These are phyloP conservation scores for Zosterops hypoxanthus DNA, from an alignment of 2,113 vertebrate genomes.

Conservation along the genomic window DNA sequence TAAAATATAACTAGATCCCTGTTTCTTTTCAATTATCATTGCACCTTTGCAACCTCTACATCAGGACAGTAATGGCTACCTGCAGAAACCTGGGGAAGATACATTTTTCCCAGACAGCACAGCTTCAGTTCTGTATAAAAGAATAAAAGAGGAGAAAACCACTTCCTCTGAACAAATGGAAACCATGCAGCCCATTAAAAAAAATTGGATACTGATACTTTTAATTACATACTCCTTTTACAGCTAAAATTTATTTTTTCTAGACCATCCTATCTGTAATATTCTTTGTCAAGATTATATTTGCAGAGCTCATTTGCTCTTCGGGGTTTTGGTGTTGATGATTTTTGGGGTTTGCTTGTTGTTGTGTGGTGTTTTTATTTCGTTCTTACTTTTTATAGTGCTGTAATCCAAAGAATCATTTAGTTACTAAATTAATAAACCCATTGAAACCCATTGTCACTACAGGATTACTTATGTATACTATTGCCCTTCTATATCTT, in stretches of 20 bases:
- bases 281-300: not conserved
- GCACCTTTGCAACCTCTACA: not conserved
- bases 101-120: not conserved
- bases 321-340: not conserved
- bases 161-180: not conserved
- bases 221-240: not conserved
- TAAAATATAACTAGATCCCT: not conserved
- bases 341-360: not conserved
- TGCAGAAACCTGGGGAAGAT: not conserved
- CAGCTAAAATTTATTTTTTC: not conserved
- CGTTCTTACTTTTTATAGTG: not conserved
- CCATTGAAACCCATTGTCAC: not conserved
- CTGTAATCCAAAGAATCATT: not conserved
- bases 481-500: not conserved
- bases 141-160: rapidly evolving
- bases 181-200: not conserved
- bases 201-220: rapidly evolving
- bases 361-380: not conserved
- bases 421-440: not conserved
- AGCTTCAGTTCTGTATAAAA: not conserved
- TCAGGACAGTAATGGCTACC: not conserved
- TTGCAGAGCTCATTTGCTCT: not conserved
- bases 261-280: not conserved
- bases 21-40: not conserved
- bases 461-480: not conserved